Evolutionary conservation across 2,888 invertebrate genomes (phyloP), one percentile per base, ranked within the genome.

Genomic region (Mantis religiosa): DNA sequence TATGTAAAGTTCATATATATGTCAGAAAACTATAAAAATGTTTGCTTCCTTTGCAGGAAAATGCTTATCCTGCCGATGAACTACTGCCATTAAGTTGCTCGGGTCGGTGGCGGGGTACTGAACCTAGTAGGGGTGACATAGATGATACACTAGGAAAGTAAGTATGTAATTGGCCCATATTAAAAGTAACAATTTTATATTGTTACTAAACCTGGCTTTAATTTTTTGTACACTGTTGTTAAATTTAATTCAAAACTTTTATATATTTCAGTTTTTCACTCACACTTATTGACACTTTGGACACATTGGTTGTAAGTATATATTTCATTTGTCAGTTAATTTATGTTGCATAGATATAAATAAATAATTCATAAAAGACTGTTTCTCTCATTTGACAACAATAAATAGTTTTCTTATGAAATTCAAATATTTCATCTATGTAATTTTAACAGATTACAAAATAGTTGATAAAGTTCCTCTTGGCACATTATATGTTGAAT

Each of bases 61-160:
- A 99, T 94, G 99, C 99, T 25, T 99, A 98, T 94, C 99, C 99
- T 88, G 99, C 99, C 28, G 99, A 99, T 94, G 99, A 99, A 93
- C 94, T 99, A 91, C 99, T 99, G 99, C 99, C 99, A 1, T 94
- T 99, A 82, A 98, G 97, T 92, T 99, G 99, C 93, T 96, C 97
- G 92, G 99, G 99, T 47, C 94, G 99, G 88, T 98, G 96, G 93
- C 95, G 98, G 91, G 99, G 98, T 8, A 95, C 97, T 9, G 98
- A 98, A 87, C 97, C 98, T 6, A 97, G 97, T 91, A 95, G 99
- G 87, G 99, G 99, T 4, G 99, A 99, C 92, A 97, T 99, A 93
- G 99, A 99, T 93, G 99, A 99, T 93, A 96, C 97, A 82, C 95
- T 99, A 90, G 99, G 99, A 94, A 99, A 99, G 98, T 99, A 94